Evolutionary conservation across 2,888 invertebrate genomes (phyloP).

Genomic region (Pseudococcus longispinus): DNA sequence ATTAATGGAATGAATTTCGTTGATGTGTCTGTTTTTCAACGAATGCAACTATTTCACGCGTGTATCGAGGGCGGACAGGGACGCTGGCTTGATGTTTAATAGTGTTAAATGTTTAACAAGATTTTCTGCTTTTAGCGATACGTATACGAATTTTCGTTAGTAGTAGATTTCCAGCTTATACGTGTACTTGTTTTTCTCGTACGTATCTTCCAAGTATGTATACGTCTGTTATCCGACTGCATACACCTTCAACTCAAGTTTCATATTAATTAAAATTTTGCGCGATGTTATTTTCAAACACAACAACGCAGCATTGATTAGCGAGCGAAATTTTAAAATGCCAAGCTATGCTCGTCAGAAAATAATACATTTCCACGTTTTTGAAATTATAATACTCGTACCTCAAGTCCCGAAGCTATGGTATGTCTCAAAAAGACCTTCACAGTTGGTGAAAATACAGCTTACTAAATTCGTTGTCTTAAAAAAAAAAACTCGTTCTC

Average conservation of each 20-base stretch:
- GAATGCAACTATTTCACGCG: conserved; percentile 33
- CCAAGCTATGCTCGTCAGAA: neutral
- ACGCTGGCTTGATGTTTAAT: neutral
- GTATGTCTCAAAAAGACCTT: neutral
- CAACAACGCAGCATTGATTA: neutral
- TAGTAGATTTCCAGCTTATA: neutral
- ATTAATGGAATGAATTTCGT: conserved; percentile 53
- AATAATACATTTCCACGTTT: conserved; percentile 12
- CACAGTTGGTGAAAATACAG: neutral
- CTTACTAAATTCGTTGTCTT: no score
- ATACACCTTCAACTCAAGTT: neutral
- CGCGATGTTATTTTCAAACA: neutral
- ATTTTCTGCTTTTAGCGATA: conserved; percentile 12
- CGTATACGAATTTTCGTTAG: conserved; percentile 11
- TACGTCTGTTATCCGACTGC: neutral
- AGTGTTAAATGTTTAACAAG: conserved; percentile 34
- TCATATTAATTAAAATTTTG: conserved; percentile 22
- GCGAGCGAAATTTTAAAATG: conserved; percentile 17
- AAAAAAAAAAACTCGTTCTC: no score
- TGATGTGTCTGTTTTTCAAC: conserved; percentile 48
- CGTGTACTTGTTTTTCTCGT: conserved; percentile 33
- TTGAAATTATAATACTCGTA: neutral
- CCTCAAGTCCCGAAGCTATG: neutral
- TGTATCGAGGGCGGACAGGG: neutral
- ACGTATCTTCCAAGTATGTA: neutral